A percentile compares a stretch with the other conserved stretches of the same genome.
Evolutionary conservation across 2,113 vertebrate species (phyloP).

Genomic region (Neoarius graeffei): DNA sequence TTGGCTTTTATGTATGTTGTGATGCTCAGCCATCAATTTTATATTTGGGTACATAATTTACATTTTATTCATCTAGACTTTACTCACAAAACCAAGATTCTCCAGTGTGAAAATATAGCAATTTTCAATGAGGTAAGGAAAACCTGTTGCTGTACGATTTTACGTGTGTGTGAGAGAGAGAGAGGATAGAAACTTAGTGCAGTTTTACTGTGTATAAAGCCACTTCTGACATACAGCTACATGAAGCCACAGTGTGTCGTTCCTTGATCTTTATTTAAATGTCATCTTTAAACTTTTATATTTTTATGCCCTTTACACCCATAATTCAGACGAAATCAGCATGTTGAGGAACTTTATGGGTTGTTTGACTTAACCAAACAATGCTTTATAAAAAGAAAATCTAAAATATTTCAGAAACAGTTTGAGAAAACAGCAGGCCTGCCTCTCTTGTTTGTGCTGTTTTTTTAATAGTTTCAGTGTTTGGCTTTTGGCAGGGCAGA

Average conservation of each 20-base stretch:
- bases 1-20: background rate
- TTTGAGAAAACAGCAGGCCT: background rate
- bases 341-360: background rate
- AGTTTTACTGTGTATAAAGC: conserved; percentile 29
- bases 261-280: background rate
- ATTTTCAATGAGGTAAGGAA: conserved; percentile 83
- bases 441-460: background rate
- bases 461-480: conserved; percentile 28
- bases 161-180: background rate
- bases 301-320: background rate
- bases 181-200: conserved; percentile 33
- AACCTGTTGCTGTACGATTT: background rate
- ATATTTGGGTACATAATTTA: too few relatives aligned
- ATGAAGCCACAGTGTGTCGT: background rate
- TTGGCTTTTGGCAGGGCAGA: conserved; percentile 22
- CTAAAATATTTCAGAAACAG: background rate
- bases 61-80: conserved; percentile 71
- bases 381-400: background rate
- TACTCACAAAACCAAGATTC: conserved; percentile 84
- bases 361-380: background rate
- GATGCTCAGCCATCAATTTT: background rate
- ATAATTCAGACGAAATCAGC: background rate
- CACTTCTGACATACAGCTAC: conserved; percentile 1
- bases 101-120: conserved; percentile 77
- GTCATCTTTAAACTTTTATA: background rate